Base-by-base conservation (phyloP, 2,888 invertebrate genomes). In the Empis stercorea region DNA sequence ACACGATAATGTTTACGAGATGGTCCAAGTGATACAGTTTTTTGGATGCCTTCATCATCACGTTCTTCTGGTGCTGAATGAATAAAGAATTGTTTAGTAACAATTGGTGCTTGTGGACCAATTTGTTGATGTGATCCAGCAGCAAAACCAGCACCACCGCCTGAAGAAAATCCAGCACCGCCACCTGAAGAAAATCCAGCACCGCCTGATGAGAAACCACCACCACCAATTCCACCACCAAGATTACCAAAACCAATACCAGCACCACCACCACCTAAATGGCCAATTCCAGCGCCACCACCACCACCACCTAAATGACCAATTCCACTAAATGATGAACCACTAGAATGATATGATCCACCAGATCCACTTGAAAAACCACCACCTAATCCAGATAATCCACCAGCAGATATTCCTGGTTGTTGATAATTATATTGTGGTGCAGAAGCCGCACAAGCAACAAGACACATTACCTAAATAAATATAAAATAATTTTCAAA, bases 31-130 rank as follows among this genome's bases (percentile, higher is more conserved):
- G 64, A 62, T 32, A 67, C 60, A 45, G 58, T 58, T 48, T 64
- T 61, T 52, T 68, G 64, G 44, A 61, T 62, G 48, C 57, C 59
- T 43, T 64, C 64, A 14, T 57, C 54, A 16, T 65, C 65, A 0
- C 53, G 56, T 48, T 69, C 69, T 52, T 69, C 68, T 37, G 69
- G 69, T 0, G 69, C 68, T 3, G 68, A 64, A 53, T 69, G 69
- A 23, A 70, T 63, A 50, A 63, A 69, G 58, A 70, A 68, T 27
- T 67, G 62, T 55, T 70, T 70, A 2, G 66, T 64, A 16, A 60
- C 17, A 13, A 53, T 49, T 38, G 57, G 56, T 46, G 53, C 52
- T 30, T 51, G 45, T 10, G 41, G 16, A 2, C 30, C 47, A 27
- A 27, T 9, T 6, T 27, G 5, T 27, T 9, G 7, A 7, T 9